Evolutionary conservation across 23 tunicate species (phyloP).

Genomic region (Halocynthia roretzi): DNA sequence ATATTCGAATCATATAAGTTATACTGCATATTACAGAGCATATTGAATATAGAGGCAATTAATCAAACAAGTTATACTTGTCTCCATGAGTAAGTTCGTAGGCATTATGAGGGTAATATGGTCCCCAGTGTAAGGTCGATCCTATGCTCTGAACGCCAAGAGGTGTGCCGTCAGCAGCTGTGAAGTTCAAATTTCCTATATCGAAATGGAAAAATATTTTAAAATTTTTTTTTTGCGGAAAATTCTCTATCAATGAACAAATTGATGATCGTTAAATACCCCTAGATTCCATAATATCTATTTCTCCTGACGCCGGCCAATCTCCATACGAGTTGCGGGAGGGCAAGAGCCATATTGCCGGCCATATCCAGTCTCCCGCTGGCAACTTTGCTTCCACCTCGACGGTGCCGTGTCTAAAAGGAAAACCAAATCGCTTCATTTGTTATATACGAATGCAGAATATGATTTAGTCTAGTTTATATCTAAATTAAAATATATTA

Average conservation of each 20-base stretch:
- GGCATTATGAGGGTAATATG: not conserved
- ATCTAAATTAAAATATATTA: not conserved
- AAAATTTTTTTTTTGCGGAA: not conserved
- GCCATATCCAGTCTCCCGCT: constrained; percentile 28
- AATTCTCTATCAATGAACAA: not conserved
- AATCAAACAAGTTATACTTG: not conserved
- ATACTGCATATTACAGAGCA: too few relatives aligned
- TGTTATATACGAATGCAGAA: too few relatives aligned
- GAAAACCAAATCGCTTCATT: not conserved
- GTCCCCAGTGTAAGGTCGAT: constrained; percentile 32
- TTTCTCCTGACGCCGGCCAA: constrained; percentile 34
- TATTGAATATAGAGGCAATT: not conserved
- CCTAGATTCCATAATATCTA: constrained; percentile 25
- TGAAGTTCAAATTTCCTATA: not conserved
- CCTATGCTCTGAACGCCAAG: constrained; percentile 9
- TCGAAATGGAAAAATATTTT: not conserved
- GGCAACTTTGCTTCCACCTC: constrained; percentile 17
- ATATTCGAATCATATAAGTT: too few relatives aligned
- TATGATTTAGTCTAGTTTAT: too few relatives aligned
- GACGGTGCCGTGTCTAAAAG: constrained; percentile 4
- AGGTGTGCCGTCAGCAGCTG: not conserved
- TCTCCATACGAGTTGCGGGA: not conserved
- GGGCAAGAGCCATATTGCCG: constrained; percentile 29
- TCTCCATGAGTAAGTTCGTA: constrained; percentile 5
- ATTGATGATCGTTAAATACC: not conserved